These are phyloP conservation scores for Trematomus bernacchii DNA, from an alignment of 2,797 vertebrate genomes.

Conservation along the genomic window DNA sequence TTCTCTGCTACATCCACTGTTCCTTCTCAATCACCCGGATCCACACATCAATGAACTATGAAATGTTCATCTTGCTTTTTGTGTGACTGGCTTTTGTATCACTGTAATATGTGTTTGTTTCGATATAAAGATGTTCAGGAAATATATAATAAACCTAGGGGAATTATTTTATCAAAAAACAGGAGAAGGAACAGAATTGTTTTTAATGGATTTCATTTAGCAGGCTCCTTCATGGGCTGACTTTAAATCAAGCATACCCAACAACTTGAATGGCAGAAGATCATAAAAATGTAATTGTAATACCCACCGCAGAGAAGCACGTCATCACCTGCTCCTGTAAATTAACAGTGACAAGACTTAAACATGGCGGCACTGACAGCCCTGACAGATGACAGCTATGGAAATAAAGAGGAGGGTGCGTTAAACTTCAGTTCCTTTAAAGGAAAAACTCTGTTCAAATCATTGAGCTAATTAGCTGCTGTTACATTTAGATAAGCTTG, in stretches of 20 bases:
- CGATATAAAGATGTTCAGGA: constrained; percentile 27
- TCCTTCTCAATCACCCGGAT: neutral
- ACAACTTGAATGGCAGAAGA: neutral
- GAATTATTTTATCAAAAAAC: constrained; percentile 32
- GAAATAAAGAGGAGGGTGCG: constrained; percentile 9
- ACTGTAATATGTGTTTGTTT: neutral
- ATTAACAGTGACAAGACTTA: constrained; percentile 21
- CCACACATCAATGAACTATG: constrained; percentile 21
- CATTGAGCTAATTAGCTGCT: constrained; percentile 24
- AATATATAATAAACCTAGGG: constrained; percentile 12
- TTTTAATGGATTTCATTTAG: constrained; percentile 45
- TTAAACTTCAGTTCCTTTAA: constrained; percentile 22
- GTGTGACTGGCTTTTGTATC: neutral
- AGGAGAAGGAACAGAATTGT: constrained; percentile 9
- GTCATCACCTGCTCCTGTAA: constrained; percentile 13
- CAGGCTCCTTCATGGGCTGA: constrained; percentile 9
- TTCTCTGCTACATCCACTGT: constrained; percentile 1
- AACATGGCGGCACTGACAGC: constrained; percentile 10
- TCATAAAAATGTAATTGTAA: neutral
- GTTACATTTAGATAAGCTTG: constrained; percentile 9
- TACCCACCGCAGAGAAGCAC: neutral
- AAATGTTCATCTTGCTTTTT: constrained; percentile 16
- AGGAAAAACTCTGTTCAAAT: neutral
- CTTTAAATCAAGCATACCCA: constrained; percentile 8
- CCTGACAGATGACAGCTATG: constrained; percentile 5